A percentile compares a stretch with the other conserved stretches of the same genome.
Evolutionary conservation across 1,140 invertebrate species (phyloP).

Genomic region (Leptinotarsa lineolata): DNA sequence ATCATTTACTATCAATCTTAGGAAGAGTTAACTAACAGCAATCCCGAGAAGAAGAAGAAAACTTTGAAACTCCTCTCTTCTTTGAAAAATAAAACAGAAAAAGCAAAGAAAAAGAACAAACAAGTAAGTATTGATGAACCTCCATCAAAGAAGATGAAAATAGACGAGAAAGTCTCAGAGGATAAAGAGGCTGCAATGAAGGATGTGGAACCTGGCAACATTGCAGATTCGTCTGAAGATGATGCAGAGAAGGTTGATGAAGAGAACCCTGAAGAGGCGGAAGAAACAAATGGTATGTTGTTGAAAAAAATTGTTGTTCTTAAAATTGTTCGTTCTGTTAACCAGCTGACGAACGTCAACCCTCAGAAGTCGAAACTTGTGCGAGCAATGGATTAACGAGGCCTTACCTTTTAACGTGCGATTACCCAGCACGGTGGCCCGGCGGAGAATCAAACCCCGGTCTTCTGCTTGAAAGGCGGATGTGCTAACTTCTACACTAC

Average conservation of each 20-base stretch:
- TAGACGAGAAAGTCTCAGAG: conserved; percentile 39
- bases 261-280: conserved; percentile 36
- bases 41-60: conserved; percentile 49
- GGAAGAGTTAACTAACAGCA: conserved; percentile 40
- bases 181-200: conserved; percentile 42
- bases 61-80: conserved; percentile 51
- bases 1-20: conserved; percentile 9
- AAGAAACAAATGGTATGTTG: conserved; percentile 32
- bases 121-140: conserved; percentile 27
- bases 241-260: conserved; percentile 27
- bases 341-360: too few species aligned
- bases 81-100: neutral
- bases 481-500: too few species aligned
- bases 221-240: conserved; percentile 36
- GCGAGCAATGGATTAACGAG: too few species aligned
- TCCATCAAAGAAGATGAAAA: conserved; percentile 23
- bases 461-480: too few species aligned
- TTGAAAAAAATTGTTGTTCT: too few species aligned
- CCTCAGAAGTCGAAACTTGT: too few species aligned
- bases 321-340: too few species aligned
- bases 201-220: conserved; percentile 37
- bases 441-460: too few species aligned
- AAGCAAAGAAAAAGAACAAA: conserved; percentile 21
- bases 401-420: too few species aligned
- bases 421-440: too few species aligned